A percentile compares a stretch with the other conserved stretches of the same genome.
Evolutionary conservation across 2,888 invertebrate species (phyloP).

Genomic region (Agonopterix heracliana): DNA sequence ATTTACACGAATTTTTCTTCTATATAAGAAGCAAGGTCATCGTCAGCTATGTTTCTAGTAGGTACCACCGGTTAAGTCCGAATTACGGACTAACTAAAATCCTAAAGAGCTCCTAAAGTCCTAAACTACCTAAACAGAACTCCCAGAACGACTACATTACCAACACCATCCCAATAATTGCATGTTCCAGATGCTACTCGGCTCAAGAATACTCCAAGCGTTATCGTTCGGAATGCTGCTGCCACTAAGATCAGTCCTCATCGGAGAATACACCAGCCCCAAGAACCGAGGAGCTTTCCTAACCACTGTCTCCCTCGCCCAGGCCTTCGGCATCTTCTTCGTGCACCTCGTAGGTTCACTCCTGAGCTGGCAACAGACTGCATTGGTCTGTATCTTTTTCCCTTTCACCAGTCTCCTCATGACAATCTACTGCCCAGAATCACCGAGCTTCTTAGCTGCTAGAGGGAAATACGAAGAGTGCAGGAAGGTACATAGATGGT

Average conservation of each 20-base stretch:
- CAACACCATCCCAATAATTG: too few species aligned
- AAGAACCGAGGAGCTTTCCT: conserved; percentile 77
- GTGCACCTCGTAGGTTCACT: conserved; percentile 78
- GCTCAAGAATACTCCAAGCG: conserved; percentile 32
- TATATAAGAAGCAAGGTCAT: too few species aligned
- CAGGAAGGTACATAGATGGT: conserved; percentile 69
- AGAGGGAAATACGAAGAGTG: conserved; percentile 72
- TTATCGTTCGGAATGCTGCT: conserved; percentile 67
- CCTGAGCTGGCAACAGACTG: conserved; percentile 71
- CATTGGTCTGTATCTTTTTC: conserved; percentile 58
- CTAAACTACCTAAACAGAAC: too few species aligned
- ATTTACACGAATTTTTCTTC: too few species aligned
- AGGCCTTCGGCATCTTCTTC: conserved; percentile 76
- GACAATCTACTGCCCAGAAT: conserved; percentile 70
- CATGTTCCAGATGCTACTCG: conserved; percentile 1
- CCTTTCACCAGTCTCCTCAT: conserved; percentile 59
- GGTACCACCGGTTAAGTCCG: too few species aligned
- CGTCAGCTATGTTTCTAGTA: too few species aligned
- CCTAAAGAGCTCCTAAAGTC: too few species aligned
- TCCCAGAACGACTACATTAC: too few species aligned
- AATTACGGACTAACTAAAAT: too few species aligned
- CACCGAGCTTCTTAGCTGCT: conserved; percentile 79
- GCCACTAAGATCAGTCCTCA: conserved; percentile 62
- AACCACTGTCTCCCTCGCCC: conserved; percentile 73
- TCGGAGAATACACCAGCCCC: conserved; percentile 76